These are phyloP conservation scores for Synergus japonicus DNA, from an alignment of 2,888 invertebrate species.

Conservation along the genomic window DNA sequence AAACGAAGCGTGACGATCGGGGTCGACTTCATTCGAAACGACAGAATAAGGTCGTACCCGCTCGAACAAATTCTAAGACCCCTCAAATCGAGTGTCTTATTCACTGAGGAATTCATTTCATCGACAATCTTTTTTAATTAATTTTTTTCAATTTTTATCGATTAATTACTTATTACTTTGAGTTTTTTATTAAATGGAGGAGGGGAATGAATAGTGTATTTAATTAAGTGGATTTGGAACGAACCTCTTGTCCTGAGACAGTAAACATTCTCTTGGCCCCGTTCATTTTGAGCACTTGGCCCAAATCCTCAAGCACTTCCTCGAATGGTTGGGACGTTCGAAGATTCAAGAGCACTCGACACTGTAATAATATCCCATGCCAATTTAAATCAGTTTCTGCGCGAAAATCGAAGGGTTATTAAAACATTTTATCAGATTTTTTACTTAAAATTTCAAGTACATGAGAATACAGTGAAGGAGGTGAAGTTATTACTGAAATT, in stretches of 20 bases:
- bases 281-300: conserved; percentile 94
- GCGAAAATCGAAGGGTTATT: not conserved
- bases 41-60: conserved; percentile 66
- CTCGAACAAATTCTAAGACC: conserved; percentile 4
- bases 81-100: not conserved
- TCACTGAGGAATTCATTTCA: not conserved
- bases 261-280: conserved; percentile 95
- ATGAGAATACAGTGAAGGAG: not conserved
- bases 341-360: conserved; percentile 93
- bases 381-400: not conserved
- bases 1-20: conserved; percentile 71
- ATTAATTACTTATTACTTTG: too few relatives aligned
- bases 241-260: conserved; percentile 93
- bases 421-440: not conserved
- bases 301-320: conserved; percentile 94
- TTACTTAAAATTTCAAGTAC: not conserved
- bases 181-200: too few relatives aligned
- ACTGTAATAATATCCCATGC: conserved; percentile 79
- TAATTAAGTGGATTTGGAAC: conserved; percentile 53
- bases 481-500: not conserved
- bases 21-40: conserved; percentile 62
- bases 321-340: conserved; percentile 96
- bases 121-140: not conserved
- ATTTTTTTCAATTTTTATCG: too few relatives aligned
- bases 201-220: not conserved